Evolutionary conservation across 2,888 invertebrate species (phyloP), one percentile per base, ranked within the genome.

Genomic region (Limnephilus rhombicus): DNA sequence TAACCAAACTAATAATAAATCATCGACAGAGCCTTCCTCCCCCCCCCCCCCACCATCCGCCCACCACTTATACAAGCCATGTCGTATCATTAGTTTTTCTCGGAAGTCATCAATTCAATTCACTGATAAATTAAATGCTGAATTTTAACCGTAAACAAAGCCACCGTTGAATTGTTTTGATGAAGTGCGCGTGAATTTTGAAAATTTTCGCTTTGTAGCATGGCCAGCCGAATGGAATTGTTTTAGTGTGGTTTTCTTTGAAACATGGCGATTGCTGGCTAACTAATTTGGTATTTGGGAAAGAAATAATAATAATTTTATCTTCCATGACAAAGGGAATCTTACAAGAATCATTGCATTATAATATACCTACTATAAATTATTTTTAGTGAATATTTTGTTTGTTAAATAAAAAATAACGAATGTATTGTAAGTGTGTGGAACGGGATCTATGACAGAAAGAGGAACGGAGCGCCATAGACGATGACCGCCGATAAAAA

Each of bases 1-100:
- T 68, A 68, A 68, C 68, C 82, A 82, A 31, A 82, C 82, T 13
- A 82, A 34, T 34, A 82, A 82, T 82, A 82, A 82, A 82, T 34
- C 68, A 68, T 24, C 68, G 68, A 68, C 68, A 24, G 68, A 68
- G 68, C 68, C 68, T 68, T 68, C 68, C 9, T 24, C 9, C 0
- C 2, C 68, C 24, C n/a, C 1, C 24, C 68, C 68, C 7, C 1
- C 12, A 1, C 53, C 53, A 18, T 5, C 18, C 24, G 7, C 24
- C 1, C 24, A 7, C 9, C n/a, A n/a, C 24, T n/a, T 24, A 68
- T 68, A 2, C 24, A n/a, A 68, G 9, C 68, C 68, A 24, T 9
- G 68, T 24, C 68, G n/a, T 68, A 24, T 68, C 68, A 68, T 68
- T 68, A 68, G 68, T 68, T 68, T 68, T 68, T 68, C 68, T 68